Percentiles rank a stretch among this genome's conserved stretches.
Conservation (phyloP, 2,888 invertebrate genomes). For the Eupithecia pulchellata region DNA sequence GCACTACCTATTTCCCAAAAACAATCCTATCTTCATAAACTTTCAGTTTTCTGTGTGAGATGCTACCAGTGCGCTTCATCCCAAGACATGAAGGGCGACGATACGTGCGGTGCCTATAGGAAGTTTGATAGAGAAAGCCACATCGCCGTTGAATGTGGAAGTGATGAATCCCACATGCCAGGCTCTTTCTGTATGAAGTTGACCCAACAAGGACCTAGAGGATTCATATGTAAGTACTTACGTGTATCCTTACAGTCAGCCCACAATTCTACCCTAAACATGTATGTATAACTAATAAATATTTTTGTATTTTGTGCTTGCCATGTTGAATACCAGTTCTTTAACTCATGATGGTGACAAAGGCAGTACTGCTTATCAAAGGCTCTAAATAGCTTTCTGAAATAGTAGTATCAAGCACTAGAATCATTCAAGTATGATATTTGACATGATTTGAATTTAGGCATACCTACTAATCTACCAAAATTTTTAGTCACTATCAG, state of each 20-base stretch:
- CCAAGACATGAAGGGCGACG: slow-evolving; percentile 89
- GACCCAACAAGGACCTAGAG: slow-evolving; percentile 96
- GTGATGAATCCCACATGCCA: slow-evolving; percentile 96
- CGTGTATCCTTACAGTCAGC: not conserved
- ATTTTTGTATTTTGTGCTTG: too few relatives aligned
- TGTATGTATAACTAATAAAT: too few relatives aligned
- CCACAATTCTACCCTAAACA: too few relatives aligned
- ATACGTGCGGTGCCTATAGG: slow-evolving; percentile 95
- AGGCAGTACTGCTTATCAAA: too few relatives aligned
- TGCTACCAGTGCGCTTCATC: slow-evolving; percentile 98
- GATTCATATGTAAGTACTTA: slow-evolving; percentile 94
- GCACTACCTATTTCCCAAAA: not conserved
- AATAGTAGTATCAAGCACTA: too few relatives aligned
- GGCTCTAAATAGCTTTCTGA: too few relatives aligned
- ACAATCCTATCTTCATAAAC: not conserved
- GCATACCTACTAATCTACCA: too few relatives aligned
- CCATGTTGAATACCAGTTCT: too few relatives aligned
- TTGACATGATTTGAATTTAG: too few relatives aligned
- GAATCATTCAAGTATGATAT: too few relatives aligned
- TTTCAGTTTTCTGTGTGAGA: slow-evolving; percentile 89
- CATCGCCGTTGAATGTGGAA: slow-evolving; percentile 96
- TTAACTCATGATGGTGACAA: too few relatives aligned
- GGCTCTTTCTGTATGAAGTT: slow-evolving; percentile 98
- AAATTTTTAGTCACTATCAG: too few relatives aligned
- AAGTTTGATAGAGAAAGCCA: slow-evolving; percentile 93